phyloP scores from a whole-genome alignment of 2,888 invertebrate genomes.

The Junonia oenone region DNA sequence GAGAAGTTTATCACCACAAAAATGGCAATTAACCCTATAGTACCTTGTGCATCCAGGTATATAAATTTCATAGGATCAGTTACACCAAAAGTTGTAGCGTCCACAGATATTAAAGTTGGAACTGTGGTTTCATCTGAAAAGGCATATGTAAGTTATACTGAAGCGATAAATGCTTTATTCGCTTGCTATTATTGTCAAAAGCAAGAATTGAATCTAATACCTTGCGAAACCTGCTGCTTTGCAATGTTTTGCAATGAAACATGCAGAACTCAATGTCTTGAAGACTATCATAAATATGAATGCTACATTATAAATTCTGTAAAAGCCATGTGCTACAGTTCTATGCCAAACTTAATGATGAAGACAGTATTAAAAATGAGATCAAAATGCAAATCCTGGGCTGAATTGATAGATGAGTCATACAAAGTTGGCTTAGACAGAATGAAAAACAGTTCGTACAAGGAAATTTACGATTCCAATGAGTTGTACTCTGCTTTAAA shows the following conservation, averaged over 20 bases:
- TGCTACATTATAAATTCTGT: constrained; percentile 31
- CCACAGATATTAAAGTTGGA: constrained; percentile 36
- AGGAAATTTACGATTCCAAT: constrained; percentile 29
- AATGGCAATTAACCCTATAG: constrained; percentile 16
- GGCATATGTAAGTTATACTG: constrained; percentile 30
- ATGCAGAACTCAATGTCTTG: constrained; percentile 29
- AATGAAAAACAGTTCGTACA: constrained; percentile 23
- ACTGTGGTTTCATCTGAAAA: constrained; percentile 34
- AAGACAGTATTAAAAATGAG: constrained; percentile 34
- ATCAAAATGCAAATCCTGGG: constrained; percentile 28
- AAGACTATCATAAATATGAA: constrained; percentile 34
- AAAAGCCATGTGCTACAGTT: constrained; percentile 4
- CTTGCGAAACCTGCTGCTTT: constrained; percentile 34
- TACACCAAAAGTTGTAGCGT: constrained; percentile 34
- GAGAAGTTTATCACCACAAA: neutral
- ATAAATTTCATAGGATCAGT: constrained; percentile 19
- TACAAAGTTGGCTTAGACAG: constrained; percentile 24
- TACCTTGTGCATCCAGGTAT: constrained; percentile 34
- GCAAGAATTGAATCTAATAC: constrained; percentile 32
- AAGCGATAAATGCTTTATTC: neutral
- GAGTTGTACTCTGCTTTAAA: constrained; percentile 30
- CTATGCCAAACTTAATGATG: constrained; percentile 18
- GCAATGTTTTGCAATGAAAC: constrained; percentile 35
- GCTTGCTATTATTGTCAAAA: constrained; percentile 38
- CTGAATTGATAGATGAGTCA: constrained; percentile 30